Evolutionary conservation across 1,140 invertebrate genomes (phyloP).

Genomic region (Drosophila watanabei): DNA sequence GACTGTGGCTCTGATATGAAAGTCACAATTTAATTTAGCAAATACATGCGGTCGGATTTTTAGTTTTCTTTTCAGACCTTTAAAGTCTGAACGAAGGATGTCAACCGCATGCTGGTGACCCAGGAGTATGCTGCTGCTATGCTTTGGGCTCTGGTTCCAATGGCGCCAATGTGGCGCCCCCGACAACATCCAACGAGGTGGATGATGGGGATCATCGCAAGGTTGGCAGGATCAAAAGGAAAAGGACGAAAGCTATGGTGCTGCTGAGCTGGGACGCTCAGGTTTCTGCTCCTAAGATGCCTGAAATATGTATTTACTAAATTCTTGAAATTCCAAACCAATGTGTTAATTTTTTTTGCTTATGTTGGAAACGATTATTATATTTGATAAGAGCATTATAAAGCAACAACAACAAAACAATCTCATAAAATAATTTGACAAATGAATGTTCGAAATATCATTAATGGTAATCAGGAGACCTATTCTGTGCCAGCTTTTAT

Average conservation of each 20-base stretch:
- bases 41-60: not conserved
- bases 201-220: not conserved
- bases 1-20: conserved; percentile 8
- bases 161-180: too few relatives aligned
- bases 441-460: too few relatives aligned
- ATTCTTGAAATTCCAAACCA: not conserved
- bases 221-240: not conserved
- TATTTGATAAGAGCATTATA: not conserved
- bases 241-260: too few relatives aligned
- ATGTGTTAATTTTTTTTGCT: not conserved
- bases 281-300: not conserved
- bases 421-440: too few relatives aligned
- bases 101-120: not conserved
- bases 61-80: not conserved
- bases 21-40: not conserved
- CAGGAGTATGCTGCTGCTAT: too few relatives aligned
- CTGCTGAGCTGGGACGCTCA: not conserved
- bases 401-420: not conserved
- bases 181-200: not conserved
- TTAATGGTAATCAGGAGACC: too few relatives aligned
- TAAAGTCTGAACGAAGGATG: not conserved
- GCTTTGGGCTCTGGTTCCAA: not conserved
- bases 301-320: not conserved
- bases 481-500: too few relatives aligned
- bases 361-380: not conserved